Percentiles rank a stretch among this genome's conserved stretches.
Evolutionary conservation across 2,113 vertebrate species (phyloP).

Genomic region (Mugil cephalus): DNA sequence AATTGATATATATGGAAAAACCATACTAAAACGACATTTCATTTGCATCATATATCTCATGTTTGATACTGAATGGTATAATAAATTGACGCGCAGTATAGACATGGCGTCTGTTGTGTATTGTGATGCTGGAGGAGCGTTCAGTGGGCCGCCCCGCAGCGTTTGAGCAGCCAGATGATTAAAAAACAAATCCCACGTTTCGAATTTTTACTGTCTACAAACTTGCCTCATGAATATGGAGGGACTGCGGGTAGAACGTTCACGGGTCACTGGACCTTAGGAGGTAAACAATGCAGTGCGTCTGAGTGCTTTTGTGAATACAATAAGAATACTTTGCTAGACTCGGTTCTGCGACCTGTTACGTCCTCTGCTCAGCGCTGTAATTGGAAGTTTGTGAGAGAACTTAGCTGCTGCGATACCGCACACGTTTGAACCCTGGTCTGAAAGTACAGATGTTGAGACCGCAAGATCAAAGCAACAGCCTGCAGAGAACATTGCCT

Average conservation of each 20-base stretch:
- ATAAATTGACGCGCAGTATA: neutral
- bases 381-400: neutral
- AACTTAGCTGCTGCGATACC: slow-evolving; percentile 3
- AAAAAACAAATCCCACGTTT: slow-evolving; percentile 23
- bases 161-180: slow-evolving; percentile 17
- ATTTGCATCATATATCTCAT: neutral
- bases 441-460: neutral
- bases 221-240: neutral
- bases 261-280: slow-evolving; percentile 13
- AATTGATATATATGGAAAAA: neutral
- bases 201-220: slow-evolving; percentile 22
- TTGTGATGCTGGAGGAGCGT: neutral
- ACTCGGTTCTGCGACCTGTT: slow-evolving; percentile 1
- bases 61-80: too few relatives aligned
- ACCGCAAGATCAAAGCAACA: slow-evolving; percentile 42
- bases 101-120: neutral
- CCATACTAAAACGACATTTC: neutral
- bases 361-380: neutral
- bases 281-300: slow-evolving; percentile 29
- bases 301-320: slow-evolving; percentile 1
- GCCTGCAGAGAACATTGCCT: neutral
- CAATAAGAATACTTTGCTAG: slow-evolving; percentile 3
- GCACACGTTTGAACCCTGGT: neutral
- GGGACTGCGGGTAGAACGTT: slow-evolving; percentile 8
- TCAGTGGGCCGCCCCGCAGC: neutral